Percentiles rank a stretch among this genome's conserved stretches.
These are phyloP conservation scores for Mus spretus DNA, from an alignment of 2,797 vertebrate genomes.

Conservation along the genomic window DNA sequence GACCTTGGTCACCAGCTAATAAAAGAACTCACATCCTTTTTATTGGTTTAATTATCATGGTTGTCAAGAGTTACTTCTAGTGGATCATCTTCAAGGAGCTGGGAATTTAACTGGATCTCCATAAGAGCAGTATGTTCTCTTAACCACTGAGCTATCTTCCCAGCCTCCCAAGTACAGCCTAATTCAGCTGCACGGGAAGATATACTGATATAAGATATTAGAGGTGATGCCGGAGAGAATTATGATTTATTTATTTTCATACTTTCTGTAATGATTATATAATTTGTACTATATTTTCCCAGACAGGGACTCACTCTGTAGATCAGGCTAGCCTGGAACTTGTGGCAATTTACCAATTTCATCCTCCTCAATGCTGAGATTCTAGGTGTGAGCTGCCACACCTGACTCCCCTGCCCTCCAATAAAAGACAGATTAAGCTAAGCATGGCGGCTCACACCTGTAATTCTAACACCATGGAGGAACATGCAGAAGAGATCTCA, in stretches of 20 bases:
- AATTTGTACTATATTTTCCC: neutral
- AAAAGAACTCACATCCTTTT: neutral
- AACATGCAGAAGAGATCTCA: neutral
- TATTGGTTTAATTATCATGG: neutral
- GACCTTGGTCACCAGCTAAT: neutral
- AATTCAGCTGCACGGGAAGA: neutral
- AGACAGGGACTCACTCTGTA: neutral
- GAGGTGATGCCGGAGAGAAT: neutral
- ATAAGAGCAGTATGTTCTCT: neutral
- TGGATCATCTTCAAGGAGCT: neutral
- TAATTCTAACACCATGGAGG: neutral
- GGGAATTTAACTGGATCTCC: neutral
- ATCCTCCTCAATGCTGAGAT: neutral
- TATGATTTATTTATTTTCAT: neutral
- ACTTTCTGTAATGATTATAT: slow-evolving; percentile 35
- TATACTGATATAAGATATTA: neutral
- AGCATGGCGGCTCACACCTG: neutral
- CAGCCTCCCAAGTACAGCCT: neutral
- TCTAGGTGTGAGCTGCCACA: neutral
- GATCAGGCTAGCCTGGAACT: neutral
- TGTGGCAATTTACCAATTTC: neutral
- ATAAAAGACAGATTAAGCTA: neutral
- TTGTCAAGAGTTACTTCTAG: neutral
- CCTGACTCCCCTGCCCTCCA: neutral
- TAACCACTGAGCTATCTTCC: neutral